Evolutionary conservation across 2,888 invertebrate species (phyloP).

Genomic region (Trichogramma evanescens): DNA sequence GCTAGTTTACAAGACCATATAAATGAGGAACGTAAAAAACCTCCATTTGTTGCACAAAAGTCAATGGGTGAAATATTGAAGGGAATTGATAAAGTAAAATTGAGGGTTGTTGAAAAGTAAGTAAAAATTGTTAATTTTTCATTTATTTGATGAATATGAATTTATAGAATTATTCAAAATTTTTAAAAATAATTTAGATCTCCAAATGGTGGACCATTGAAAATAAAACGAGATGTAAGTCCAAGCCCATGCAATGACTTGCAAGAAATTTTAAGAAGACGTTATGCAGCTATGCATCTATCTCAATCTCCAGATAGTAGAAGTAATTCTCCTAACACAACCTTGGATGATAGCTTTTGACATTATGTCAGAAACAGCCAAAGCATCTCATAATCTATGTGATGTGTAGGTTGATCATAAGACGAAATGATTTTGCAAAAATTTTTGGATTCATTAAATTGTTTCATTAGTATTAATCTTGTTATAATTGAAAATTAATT

Average conservation of each 20-base stretch:
- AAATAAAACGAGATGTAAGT: conserved; percentile 36
- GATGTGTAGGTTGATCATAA: too few species aligned
- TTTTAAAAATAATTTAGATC: conserved; percentile 31
- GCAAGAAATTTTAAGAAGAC: conserved; percentile 42
- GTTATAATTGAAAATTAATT: too few species aligned
- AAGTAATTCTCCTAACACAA: conserved; percentile 34
- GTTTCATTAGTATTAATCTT: too few species aligned
- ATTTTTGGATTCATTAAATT: too few species aligned
- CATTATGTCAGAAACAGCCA: conserved; percentile 14
- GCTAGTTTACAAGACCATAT: conserved; percentile 45
- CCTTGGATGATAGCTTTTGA: conserved; percentile 38
- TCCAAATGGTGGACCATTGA: conserved; percentile 39
- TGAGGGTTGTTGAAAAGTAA: conserved; percentile 41
- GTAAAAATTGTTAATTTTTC: neutral
- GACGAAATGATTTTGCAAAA: too few species aligned
- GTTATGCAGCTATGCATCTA: conserved; percentile 38
- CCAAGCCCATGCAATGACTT: conserved; percentile 43
- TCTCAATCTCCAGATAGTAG: conserved; percentile 34
- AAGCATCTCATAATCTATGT: neutral
- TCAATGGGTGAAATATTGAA: conserved; percentile 43
- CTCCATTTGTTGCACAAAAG: conserved; percentile 33
- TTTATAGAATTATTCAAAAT: neutral
- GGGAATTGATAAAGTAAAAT: conserved; percentile 39
- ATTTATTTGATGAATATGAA: neutral
- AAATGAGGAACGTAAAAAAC: conserved; percentile 36